Conservation (phyloP, 1,140 invertebrate genomes). For the Rhopalosiphum padi region DNA sequence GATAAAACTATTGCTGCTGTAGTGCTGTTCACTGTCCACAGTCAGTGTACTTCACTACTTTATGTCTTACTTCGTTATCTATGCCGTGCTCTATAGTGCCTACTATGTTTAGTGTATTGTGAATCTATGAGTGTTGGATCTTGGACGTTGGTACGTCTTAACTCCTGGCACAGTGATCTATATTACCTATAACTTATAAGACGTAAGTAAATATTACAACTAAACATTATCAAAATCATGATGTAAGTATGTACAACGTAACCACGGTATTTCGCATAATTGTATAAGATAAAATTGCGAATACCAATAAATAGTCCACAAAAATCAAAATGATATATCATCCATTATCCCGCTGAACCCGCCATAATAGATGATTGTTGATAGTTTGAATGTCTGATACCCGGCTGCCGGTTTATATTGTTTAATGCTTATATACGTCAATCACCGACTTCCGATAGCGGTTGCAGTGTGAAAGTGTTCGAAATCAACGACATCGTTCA, state of each 20-base stretch:
- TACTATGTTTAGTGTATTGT: too few relatives aligned
- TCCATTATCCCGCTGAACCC: not conserved
- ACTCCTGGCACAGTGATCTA: too few relatives aligned
- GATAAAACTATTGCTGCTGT: not conserved
- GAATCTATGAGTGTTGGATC: not conserved
- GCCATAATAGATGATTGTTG: not conserved
- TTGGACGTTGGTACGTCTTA: too few relatives aligned
- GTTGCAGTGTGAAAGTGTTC: not conserved
- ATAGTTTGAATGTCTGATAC: not conserved
- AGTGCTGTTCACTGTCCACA: too few relatives aligned
- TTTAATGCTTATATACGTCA: too few relatives aligned
- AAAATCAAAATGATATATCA: not conserved
- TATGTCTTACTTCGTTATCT: too few relatives aligned
- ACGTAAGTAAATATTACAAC: not conserved
- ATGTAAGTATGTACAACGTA: not conserved
- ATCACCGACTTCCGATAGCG: not conserved
- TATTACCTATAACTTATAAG: not conserved
- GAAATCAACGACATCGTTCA: not conserved
- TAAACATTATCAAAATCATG: not conserved
- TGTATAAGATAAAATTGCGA: not conserved
- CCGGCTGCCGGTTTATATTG: not conserved
- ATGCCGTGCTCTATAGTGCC: too few relatives aligned
- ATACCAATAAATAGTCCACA: not conserved
- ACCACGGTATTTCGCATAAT: not conserved
- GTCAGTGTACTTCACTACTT: too few relatives aligned